Base-by-base conservation (phyloP, 1,140 invertebrate species). In the Bombus picipes region DNA sequence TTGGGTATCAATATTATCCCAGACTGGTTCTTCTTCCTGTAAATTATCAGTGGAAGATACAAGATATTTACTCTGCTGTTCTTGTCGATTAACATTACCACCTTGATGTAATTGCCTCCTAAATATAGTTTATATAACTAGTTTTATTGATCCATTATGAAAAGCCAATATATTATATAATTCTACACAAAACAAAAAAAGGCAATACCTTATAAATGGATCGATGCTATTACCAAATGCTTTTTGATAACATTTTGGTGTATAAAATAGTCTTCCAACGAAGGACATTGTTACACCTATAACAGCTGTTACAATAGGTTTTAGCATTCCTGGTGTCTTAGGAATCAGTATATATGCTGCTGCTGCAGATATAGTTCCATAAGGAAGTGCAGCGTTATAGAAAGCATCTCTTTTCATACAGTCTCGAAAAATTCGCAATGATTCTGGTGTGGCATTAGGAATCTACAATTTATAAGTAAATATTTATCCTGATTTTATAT, bases 251-350 rank as follows among this genome's bases (percentile, higher is more conserved):
- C 83, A 85, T 3, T 1, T 22, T 1, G 15, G 1, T 10, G 5
- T 0, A 72, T 72, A 72, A 0, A 0, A 0, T 3, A 80, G 0
- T 39, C 1, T 80, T n/a, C 47, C 76, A 1, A 25, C 0, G 0
- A 8, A 1, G 4, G 15, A 73, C 34, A 25, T 28, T 22, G 4
- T 0, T 0, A 53, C 0, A 47, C 68, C 39, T 10, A 28, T 0
- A 43, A 41, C 0, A 1, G 2, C 0, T 41, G 15, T 15, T 1
- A 1, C 0, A 1, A 43, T 0, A 34, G 3, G 1, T 9, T 8
- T 57, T 0, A 15, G 0, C 1, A 28, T 1, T 22, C 43, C 18
- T 2, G 0, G 0, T 18, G 2, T 8, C 0, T 18, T 37, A 62
- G 65, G 39, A 1, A 34, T 1, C 3, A 81, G 0, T 0, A 6